A percentile compares a stretch with the other conserved stretches of the same genome.
Conservation (phyloP, 2,888 invertebrate genomes). For the Gryllus longicercus region DNA sequence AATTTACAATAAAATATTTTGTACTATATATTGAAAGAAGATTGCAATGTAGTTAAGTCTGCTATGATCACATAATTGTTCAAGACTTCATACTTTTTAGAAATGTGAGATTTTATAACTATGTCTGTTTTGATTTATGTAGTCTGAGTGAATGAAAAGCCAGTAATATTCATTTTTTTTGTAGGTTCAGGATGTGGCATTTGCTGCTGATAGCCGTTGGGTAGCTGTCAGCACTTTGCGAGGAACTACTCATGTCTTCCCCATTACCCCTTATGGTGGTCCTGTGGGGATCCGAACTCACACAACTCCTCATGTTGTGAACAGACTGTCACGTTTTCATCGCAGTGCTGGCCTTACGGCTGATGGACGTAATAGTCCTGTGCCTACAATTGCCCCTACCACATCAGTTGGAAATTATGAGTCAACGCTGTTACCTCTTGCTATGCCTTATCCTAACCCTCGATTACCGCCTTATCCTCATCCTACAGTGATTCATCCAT, state of each 20-base stretch:
- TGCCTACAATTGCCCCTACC: constrained; percentile 31
- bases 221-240: constrained; percentile 91
- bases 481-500: constrained; percentile 72
- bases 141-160: too few species aligned
- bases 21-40: too few species aligned
- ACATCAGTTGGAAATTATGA: constrained; percentile 5
- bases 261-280: constrained; percentile 94
- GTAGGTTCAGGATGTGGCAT: constrained; percentile 70
- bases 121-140: too few species aligned
- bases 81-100: too few species aligned
- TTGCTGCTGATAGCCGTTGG: constrained; percentile 93
- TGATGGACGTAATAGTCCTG: constrained; percentile 67
- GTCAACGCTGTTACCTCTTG: constrained; percentile 10
- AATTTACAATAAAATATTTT: too few species aligned
- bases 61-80: too few species aligned
- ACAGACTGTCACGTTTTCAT: constrained; percentile 91
- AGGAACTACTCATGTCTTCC: constrained; percentile 97
- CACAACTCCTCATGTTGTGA: constrained; percentile 88
- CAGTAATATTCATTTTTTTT: too few species aligned
- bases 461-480: constrained; percentile 87
- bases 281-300: constrained; percentile 88
- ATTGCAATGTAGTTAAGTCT: too few species aligned
- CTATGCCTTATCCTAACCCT: constrained; percentile 76
- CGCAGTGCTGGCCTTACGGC: constrained; percentile 87
- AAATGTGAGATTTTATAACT: too few species aligned